These are phyloP conservation scores for Drosophila prostipennis DNA, from an alignment of 2,888 invertebrate genomes.

Conservation along the genomic window DNA sequence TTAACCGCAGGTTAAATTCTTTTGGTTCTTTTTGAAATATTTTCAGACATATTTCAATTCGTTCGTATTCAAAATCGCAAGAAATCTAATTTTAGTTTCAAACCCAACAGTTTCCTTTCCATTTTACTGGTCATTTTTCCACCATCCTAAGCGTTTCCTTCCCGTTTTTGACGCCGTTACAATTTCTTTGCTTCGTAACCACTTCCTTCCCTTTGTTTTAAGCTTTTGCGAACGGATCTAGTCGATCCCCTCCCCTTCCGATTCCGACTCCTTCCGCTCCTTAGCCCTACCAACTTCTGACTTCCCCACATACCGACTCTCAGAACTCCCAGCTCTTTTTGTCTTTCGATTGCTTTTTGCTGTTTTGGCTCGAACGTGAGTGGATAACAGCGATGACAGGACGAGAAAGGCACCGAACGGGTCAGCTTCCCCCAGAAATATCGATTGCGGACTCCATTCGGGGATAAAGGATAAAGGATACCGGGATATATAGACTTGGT, in stretches of 20 bases:
- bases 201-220: constrained; percentile 24
- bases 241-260: background rate
- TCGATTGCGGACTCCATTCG: constrained; percentile 34
- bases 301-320: constrained; percentile 2
- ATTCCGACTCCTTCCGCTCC: background rate
- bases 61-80: background rate
- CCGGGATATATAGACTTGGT: background rate
- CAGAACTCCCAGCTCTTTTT: constrained; percentile 8
- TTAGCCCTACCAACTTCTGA: background rate
- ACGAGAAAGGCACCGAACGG: constrained; percentile 12
- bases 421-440: constrained; percentile 41
- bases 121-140: constrained; percentile 15
- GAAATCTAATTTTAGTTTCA: background rate
- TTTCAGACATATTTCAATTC: no score
- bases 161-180: constrained; percentile 20
- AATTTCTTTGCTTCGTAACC: constrained; percentile 14
- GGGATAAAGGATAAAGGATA: constrained; percentile 25
- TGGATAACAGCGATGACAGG: constrained; percentile 67
- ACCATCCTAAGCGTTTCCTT: constrained; percentile 18
- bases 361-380: constrained; percentile 56
- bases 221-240: constrained; percentile 28
- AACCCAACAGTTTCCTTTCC: background rate
- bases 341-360: constrained; percentile 25
- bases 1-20: no score
- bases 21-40: no score